phyloP scores from a whole-genome alignment of 2,797 vertebrate species.

The Neostethus bicornis region DNA sequence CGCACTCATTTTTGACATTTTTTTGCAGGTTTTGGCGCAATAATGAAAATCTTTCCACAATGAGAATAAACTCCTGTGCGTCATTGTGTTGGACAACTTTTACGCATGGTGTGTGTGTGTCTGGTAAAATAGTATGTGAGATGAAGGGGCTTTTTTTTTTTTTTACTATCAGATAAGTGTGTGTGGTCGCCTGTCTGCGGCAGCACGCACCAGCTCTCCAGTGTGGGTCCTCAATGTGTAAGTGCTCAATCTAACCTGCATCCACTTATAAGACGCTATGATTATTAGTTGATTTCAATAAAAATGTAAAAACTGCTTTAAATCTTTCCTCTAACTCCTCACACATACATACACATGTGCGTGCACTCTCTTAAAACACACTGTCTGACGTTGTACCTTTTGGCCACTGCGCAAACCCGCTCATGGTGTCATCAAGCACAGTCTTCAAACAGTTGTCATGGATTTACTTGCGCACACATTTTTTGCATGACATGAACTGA shows the following conservation, averaged over 20 bases:
- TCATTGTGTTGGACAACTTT: constrained; percentile 39
- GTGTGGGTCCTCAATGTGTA: constrained; percentile 23
- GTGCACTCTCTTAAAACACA: neutral
- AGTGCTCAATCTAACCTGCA: constrained; percentile 35
- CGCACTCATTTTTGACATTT: neutral
- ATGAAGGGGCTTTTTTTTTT: too few relatives aligned
- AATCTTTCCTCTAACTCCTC: too few relatives aligned
- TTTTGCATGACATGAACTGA: too few relatives aligned
- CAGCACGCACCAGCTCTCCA: constrained; percentile 21
- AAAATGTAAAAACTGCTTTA: neutral
- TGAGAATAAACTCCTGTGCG: neutral
- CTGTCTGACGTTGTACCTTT: neutral
- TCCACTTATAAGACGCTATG: constrained; percentile 18
- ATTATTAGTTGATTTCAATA: constrained; percentile 18
- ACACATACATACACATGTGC: neutral
- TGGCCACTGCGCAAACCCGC: constrained; percentile 52
- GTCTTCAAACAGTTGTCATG: constrained; percentile 22
- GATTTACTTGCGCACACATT: too few relatives aligned
- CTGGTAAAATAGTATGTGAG: neutral
- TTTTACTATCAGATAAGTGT: constrained; percentile 47
- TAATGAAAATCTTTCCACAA: neutral
- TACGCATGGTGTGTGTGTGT: constrained; percentile 22
- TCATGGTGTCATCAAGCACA: constrained; percentile 8
- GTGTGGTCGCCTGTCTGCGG: constrained; percentile 65
- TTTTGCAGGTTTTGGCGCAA: neutral